These are phyloP conservation scores for Synchiropus splendidus DNA, from an alignment of 2,113 vertebrate genomes.

Conservation along the genomic window DNA sequence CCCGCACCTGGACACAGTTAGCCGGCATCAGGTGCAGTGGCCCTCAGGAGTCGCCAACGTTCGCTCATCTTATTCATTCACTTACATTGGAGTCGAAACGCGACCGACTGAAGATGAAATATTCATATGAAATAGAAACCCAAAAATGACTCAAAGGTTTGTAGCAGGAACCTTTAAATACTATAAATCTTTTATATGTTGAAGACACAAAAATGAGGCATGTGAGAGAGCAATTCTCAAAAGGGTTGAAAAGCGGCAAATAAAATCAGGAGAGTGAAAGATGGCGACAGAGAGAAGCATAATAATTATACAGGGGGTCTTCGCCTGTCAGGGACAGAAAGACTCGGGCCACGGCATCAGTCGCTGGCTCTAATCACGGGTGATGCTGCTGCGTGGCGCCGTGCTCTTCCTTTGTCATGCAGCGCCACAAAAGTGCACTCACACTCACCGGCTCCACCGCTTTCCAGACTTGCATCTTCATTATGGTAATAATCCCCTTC, in stretches of 20 bases:
- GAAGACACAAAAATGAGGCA: too few species aligned
- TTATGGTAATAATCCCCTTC: slow-evolving; percentile 22
- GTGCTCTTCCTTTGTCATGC: slow-evolving; percentile 31
- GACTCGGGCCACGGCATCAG: slow-evolving; percentile 19
- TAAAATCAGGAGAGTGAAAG: slow-evolving; percentile 9
- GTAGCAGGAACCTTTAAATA: too few species aligned
- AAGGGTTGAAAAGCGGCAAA: not conserved
- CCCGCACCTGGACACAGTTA: slow-evolving; percentile 40
- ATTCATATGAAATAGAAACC: too few species aligned
- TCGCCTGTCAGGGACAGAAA: slow-evolving; percentile 29
- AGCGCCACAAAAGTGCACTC: slow-evolving; percentile 10
- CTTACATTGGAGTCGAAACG: too few species aligned
- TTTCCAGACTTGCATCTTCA: slow-evolving; percentile 36
- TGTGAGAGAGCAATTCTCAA: too few species aligned
- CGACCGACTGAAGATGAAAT: too few species aligned
- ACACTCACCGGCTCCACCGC: slow-evolving; percentile 5
- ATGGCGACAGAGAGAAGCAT: slow-evolving; percentile 13
- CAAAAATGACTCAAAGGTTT: too few species aligned
- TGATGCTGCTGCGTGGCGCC: slow-evolving; percentile 50
- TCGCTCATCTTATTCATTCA: too few species aligned
- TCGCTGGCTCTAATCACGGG: slow-evolving; percentile 49
- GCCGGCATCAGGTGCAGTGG: slow-evolving; percentile 9
- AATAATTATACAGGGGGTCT: slow-evolving; percentile 39
- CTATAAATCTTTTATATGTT: too few species aligned
- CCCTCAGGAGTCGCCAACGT: not conserved